Conservation (phyloP, 2,113 vertebrate genomes). For the Tragelaphus scriptus region DNA sequence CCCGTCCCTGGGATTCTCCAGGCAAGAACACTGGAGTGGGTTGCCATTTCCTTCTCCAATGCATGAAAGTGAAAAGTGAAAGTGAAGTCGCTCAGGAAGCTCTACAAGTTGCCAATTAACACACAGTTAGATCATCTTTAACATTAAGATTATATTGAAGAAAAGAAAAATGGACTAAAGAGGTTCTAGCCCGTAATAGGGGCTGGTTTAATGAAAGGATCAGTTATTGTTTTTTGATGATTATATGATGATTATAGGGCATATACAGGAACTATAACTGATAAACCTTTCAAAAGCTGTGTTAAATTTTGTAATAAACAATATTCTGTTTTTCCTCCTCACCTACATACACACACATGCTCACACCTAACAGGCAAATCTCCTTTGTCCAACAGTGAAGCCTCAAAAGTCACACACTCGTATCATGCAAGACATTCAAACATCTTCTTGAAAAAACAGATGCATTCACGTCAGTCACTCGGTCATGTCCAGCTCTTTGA, state of each 20-base stretch:
- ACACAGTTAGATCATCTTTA: neutral
- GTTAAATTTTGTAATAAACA: neutral
- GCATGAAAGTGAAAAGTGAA: too few species aligned
- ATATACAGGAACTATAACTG: neutral
- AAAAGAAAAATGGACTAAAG: neutral
- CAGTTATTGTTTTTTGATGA: neutral
- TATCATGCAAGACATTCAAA: neutral
- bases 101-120: neutral
- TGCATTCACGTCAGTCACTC: neutral
- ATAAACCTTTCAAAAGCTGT: neutral
- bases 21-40: too few species aligned
- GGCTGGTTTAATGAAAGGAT: neutral
- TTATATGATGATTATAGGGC: neutral
- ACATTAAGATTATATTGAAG: neutral
- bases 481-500: neutral
- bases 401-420: constrained; percentile 86
- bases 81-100: too few species aligned
- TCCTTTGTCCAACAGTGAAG: constrained; percentile 89
- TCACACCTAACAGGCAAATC: constrained; percentile 85
- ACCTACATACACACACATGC: neutral
- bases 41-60: too few species aligned
- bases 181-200: neutral
- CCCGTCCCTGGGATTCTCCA: too few species aligned
- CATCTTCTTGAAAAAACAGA: neutral
- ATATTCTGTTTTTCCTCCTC: neutral